Percentiles rank a stretch among this genome's conserved stretches.
Conservation (phyloP, 2,113 vertebrate genomes). For the Cichladusa arquata region DNA sequence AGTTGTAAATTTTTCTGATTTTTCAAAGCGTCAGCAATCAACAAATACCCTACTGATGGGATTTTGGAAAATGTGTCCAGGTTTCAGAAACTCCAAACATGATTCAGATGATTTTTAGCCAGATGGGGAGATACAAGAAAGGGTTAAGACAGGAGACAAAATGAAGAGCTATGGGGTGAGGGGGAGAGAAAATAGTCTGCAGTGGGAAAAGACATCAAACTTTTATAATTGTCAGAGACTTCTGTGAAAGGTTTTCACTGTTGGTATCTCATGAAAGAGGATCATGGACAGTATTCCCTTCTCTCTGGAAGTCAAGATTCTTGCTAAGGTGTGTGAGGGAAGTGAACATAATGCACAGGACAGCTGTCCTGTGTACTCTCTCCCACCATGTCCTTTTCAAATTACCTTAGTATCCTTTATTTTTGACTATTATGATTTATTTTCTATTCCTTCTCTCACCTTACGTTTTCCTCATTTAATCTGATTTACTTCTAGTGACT, state of each 20-base stretch:
- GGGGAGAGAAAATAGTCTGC: not conserved
- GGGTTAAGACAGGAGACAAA: not conserved
- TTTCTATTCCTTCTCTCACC: not conserved
- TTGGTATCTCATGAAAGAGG: accelerated
- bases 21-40: accelerated
- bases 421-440: not conserved
- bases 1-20: not conserved
- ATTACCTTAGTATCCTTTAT: not conserved
- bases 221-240: not conserved
- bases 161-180: not conserved
- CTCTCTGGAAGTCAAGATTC: not conserved
- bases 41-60: not conserved
- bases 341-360: not conserved
- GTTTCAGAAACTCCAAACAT: not conserved
- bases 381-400: not conserved
- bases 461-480: not conserved
- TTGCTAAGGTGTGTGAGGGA: not conserved
- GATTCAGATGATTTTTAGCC: not conserved
- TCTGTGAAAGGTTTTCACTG: not conserved
- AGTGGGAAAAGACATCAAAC: not conserved
- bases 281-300: not conserved
- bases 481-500: not conserved
- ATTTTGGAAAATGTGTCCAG: not conserved
- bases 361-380: not conserved
- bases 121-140: not conserved